Base-by-base conservation (phyloP, 2,113 vertebrate species). In the Muntiacus muntjak region DNA sequence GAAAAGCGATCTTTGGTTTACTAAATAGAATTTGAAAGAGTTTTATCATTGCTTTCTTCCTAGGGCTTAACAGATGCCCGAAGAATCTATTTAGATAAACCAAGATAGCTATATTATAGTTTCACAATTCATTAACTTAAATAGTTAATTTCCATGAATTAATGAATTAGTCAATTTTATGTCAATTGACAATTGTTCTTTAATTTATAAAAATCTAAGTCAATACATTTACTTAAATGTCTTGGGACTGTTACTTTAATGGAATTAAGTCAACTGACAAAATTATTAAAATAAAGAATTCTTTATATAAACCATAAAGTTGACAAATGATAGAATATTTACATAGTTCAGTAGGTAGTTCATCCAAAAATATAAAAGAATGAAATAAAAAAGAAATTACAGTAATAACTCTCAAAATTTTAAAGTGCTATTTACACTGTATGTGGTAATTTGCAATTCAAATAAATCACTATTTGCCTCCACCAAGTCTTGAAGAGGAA, bases 31-130 rank as follows among this genome's bases (percentile, higher is more conserved):
- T 97, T 96, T 4, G 15, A 67, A 90, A 55, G 33, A 64, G 16
- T 84, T 96, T 95, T 64, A 5, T 67, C 95, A 97, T 97, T 96
- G 60, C 89, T 98, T 57, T 95, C 21, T 85, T 91, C 17, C 15
- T 94, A 47, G 15, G 64, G 23, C 94, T 90, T 50, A 58, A 12
- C 45, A 87, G 8, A 92, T 87, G 82, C 60, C 47, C 96, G 78
- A 91, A 93, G 47, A 67, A 64, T 95, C 98, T 3, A 92, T 97
- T 90, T 97, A 12, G 50, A 95, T 67, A 86, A 40, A 91, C 2
- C 47, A 87, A 94, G 36, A 93, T 45, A 33, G 82, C 74, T 91
- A 19, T 57, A 89, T 43, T n/a, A 76, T 25, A 43, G 7, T 40
- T 94, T 36, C 16, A 45, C 0, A 92, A 85, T 97, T 93, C 79